Base-by-base conservation (phyloP, 2,888 invertebrate genomes). In the Drosophila setosimentum region DNA sequence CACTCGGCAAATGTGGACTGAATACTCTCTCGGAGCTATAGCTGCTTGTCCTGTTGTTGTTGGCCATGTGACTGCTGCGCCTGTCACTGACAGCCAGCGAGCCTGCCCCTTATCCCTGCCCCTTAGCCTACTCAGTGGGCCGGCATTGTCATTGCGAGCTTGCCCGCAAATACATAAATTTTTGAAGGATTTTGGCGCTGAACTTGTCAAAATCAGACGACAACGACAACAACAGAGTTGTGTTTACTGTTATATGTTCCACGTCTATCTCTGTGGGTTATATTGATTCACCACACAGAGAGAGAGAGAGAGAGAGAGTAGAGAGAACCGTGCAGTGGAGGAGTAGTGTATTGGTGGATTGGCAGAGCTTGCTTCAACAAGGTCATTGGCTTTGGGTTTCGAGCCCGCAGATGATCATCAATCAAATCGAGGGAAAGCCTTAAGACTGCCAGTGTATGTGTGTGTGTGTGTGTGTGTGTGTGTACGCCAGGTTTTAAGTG, bases 161-260 rank as follows among this genome's bases (percentile, higher is more conserved):
- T 45, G 69, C 60, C 68, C 45, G 37, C 58, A 79, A 60, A 77
- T 45, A 71, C 87, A 90, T 90, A 91, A 82, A 87, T 91, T 90
- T 91, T 90, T 91, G 91, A 92, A 92, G 91, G 91, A 92, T 92
- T 92, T 91, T 78, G 90, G 87, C 91, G 92, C 92, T 92, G 92
- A 91, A 91, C 91, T 91, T 92, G 92, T 92, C 92, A 92, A 91
- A 92, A 92, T 89, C 92, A 91, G 91, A 82, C 87, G 67, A 68
- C 64, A 62, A 24, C 67, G 73, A 59, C 64, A 50, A 30, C 65
- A 76, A 51, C 58, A 50, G 60, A 58, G 81, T 29, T 67, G 49
- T 78, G 77, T 66, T 76, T 70, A 68, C 76, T 67, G 70, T 76
- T 68, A 66, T 76, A 33, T 45, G 45, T 35, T 37, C 61, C 64